phyloP scores from a whole-genome alignment of 2,113 vertebrate species.

The Rynchops niger region DNA sequence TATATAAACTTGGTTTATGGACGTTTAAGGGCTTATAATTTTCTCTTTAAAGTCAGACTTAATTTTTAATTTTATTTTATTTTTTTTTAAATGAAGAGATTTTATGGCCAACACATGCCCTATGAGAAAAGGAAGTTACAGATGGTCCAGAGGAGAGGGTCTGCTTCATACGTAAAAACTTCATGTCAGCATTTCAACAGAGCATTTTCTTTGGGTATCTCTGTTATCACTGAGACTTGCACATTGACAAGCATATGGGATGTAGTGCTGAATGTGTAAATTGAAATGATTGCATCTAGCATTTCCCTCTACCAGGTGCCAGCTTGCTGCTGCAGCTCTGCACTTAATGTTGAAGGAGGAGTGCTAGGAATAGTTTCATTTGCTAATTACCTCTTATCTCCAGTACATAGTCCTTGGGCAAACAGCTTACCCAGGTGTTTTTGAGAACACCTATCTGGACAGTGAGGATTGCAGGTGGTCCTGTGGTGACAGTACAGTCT shows the following conservation, averaged over 20 bases:
- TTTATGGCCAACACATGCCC: conserved; percentile 49
- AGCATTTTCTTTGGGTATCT: conserved; percentile 75
- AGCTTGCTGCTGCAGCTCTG: conserved; percentile 70
- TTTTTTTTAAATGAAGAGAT: conserved; percentile 20
- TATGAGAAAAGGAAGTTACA: conserved; percentile 59
- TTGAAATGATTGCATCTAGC: conserved; percentile 80
- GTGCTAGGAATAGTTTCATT: conserved; percentile 73
- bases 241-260: conserved; percentile 81
- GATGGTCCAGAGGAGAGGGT: conserved; percentile 67
- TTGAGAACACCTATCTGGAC: conserved; percentile 67
- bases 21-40: conserved; percentile 23
- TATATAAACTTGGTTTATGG: not conserved
- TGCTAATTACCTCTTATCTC: conserved; percentile 73
- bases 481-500: conserved; percentile 38
- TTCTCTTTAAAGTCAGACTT: not conserved
- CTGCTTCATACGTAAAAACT: conserved; percentile 70
- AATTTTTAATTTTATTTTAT: not conserved
- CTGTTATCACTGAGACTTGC: conserved; percentile 79
- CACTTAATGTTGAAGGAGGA: conserved; percentile 61
- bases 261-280: conserved; percentile 82
- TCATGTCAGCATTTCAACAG: conserved; percentile 76
- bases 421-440: conserved; percentile 78
- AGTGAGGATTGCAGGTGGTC: conserved; percentile 69
- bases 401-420: conserved; percentile 56
- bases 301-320: conserved; percentile 78